Evolutionary conservation across 2,888 invertebrate genomes (phyloP).

Genomic region (Tolmerus cingulatus): DNA sequence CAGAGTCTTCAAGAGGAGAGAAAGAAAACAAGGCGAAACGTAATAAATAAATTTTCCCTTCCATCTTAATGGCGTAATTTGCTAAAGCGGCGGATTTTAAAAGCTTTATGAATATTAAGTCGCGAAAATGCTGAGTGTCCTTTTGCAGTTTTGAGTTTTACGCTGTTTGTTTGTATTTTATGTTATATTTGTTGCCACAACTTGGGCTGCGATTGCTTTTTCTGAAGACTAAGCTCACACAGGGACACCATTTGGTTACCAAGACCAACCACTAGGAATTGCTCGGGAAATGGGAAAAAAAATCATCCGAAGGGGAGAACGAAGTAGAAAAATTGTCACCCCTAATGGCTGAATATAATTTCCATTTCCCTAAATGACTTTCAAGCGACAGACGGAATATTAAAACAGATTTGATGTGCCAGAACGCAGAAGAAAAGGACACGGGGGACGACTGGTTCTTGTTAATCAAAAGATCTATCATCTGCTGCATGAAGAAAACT

Average conservation of each 20-base stretch:
- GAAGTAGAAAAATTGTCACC: slow-evolving; percentile 29
- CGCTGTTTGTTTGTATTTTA: slow-evolving; percentile 15
- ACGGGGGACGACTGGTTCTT: neutral
- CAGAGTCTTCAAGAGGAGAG: neutral
- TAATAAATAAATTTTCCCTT: slow-evolving; percentile 43
- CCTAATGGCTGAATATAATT: slow-evolving; percentile 37
- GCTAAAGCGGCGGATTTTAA: slow-evolving; percentile 43
- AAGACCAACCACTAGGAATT: neutral
- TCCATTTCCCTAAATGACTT: slow-evolving; percentile 41
- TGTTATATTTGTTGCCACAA: neutral
- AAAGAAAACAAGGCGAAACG: neutral
- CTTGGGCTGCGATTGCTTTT: slow-evolving; percentile 10
- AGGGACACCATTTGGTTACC: neutral
- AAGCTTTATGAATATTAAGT: slow-evolving; percentile 46
- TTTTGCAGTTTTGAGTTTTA: neutral
- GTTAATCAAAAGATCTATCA: slow-evolving; percentile 21
- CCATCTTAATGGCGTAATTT: slow-evolving; percentile 44
- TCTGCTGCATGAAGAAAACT: neutral
- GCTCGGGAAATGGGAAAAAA: neutral
- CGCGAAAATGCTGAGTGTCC: slow-evolving; percentile 41
- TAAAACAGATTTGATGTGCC: slow-evolving; percentile 39
- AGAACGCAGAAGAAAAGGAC: neutral
- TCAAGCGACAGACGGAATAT: slow-evolving; percentile 38
- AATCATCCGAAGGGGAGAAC: neutral
- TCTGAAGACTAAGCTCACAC: neutral